Conservation (phyloP, 2,888 invertebrate genomes). For the Gymnocheta viridis region DNA sequence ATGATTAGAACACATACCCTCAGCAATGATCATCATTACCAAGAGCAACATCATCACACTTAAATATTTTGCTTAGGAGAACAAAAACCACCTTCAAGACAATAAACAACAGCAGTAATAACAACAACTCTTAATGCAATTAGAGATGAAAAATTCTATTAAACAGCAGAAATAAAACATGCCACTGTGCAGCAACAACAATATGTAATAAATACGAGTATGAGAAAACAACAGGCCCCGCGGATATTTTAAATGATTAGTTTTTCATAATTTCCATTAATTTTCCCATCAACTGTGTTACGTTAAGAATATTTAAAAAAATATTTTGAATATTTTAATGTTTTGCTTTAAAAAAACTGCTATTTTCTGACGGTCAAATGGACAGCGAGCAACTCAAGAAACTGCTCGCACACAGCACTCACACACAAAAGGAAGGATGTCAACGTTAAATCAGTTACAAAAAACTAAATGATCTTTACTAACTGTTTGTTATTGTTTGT, state of each 20-base stretch:
- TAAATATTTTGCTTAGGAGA: conserved; percentile 35
- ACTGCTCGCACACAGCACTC: too few species aligned
- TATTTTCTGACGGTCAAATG: too few species aligned
- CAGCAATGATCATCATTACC: neutral
- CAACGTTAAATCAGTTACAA: too few species aligned
- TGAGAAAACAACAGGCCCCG: neutral
- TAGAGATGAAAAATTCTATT: conserved; percentile 30
- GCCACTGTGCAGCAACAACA: neutral
- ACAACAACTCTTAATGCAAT: conserved; percentile 27
- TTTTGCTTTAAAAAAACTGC: too few species aligned
- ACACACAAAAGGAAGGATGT: too few species aligned
- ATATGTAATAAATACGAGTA: neutral
- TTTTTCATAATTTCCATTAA: too few species aligned
- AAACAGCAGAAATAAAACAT: neutral
- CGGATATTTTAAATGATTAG: neutral
- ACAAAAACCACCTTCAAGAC: conserved; percentile 32
- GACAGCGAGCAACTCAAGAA: too few species aligned
- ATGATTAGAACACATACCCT: conserved; percentile 45
- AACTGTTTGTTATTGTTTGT: too few species aligned
- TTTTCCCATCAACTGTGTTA: too few species aligned
- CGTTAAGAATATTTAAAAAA: too few species aligned
- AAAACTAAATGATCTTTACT: too few species aligned
- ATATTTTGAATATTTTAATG: too few species aligned
- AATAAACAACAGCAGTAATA: conserved; percentile 15
- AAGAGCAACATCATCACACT: conserved; percentile 13